Base-by-base conservation (phyloP, 2,888 invertebrate genomes). In the Drosophila maculinotata region DNA sequence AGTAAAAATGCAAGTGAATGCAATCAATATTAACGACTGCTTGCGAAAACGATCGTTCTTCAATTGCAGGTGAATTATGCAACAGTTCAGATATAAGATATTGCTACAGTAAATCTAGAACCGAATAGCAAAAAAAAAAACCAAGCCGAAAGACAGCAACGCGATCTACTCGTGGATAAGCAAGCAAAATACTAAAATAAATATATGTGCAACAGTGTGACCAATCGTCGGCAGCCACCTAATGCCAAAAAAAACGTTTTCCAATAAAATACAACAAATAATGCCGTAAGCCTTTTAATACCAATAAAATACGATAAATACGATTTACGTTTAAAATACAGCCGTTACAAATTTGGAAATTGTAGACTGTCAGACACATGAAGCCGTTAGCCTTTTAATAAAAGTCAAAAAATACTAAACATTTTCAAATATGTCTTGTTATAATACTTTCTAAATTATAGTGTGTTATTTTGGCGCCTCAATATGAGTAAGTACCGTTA, bases 401-500 rank as follows among this genome's bases (percentile, higher is more conserved):
- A 30, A 8, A 12, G 15, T 10, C 4, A 17, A 26, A 2, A 17
- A 49, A 30, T 33, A 5, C 33, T 6, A 20, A 42, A 25, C 28
- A 36, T 12, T 48, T 53, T 41, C 3, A 35, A 17, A 8, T 4
- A 39, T 30, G 51, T 25, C 7, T 25, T 58, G 23, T 10, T 28
- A 25, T 39, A 48, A 7, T 35, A 25, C 23, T 26, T 12, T 2
- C 20, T 2, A 45, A 57, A 65, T 49, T 49, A 25, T 10, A 31
- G 15, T 38, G 23, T 31, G 47, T 28, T 47, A 44, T 52, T 59
- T 72, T 52, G 35, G 53, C 53, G 44, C 36, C 42, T 30, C 23
- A 66, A 59, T 31, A 72, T 72, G 76, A 47, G 71, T 72, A 76
- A 72, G 64, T 57, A 48, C 12, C 7, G 14, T 12, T 31, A n/a